Conservation (phyloP, 1,140 invertebrate genomes). For the Oryctes rhinoceros region DNA sequence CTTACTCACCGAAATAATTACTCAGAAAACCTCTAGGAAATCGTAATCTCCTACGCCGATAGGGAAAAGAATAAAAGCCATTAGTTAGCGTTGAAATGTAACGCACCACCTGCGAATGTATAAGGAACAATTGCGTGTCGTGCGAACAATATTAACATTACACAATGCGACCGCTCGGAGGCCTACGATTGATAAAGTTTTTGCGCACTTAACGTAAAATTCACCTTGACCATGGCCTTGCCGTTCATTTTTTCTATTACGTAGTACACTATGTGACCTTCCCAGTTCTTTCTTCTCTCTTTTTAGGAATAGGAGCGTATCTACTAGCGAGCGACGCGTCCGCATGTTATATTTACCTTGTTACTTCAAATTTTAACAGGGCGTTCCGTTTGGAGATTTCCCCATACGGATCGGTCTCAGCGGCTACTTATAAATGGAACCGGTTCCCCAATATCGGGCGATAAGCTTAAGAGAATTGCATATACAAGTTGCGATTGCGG, state of each 20-base stretch:
- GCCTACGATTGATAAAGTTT: slow-evolving; percentile 28
- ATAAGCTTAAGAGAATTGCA: slow-evolving; percentile 12
- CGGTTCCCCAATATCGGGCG: not conserved
- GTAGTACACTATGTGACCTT: slow-evolving; percentile 22
- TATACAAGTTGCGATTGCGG: not conserved
- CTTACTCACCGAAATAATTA: slow-evolving; percentile 1
- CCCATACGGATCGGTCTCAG: too few species aligned
- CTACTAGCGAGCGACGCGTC: not conserved
- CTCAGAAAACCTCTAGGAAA: not conserved
- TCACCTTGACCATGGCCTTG: slow-evolving; percentile 37
- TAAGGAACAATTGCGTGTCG: slow-evolving; percentile 4
- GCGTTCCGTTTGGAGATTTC: too few species aligned
- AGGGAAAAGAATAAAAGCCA: not conserved
- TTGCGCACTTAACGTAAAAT: slow-evolving; percentile 24
- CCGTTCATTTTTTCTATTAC: not conserved
- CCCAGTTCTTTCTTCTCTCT: not conserved
- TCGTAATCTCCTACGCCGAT: not conserved
- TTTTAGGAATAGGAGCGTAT: too few species aligned
- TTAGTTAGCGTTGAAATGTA: not conserved
- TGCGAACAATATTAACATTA: slow-evolving; percentile 6
- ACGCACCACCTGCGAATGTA: not conserved
- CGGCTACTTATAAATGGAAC: not conserved
- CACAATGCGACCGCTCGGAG: not conserved
- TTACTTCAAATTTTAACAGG: too few species aligned
- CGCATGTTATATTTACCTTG: not conserved